Base-by-base conservation (phyloP, 2,888 invertebrate genomes). In the Drosophila atroscutellata region DNA sequence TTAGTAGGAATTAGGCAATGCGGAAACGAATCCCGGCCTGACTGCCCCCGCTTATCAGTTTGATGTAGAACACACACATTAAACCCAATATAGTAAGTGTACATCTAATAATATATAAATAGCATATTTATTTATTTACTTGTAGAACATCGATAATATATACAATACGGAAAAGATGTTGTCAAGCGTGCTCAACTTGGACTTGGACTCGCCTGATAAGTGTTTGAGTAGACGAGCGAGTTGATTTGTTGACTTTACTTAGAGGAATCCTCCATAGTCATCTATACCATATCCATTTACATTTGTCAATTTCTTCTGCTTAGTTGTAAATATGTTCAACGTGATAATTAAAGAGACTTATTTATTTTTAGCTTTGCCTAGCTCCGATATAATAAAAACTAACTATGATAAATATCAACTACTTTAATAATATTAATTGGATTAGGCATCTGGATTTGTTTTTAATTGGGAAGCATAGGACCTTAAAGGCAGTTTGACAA, bases 201-300 rank as follows among this genome's bases (percentile, higher is more conserved):
- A 77, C 75, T 77, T 77, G 77, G 75, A 77, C 64, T 56, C 58
- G 74, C 51, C 66, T 71, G 77, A 77, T 77, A 72, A 58, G 54
- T 62, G 54, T 9, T 60, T 13, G 42, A 65, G 50, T n/a, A 24
- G 51, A 61, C 34, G 49, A 50, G 34, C 28, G 63, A 77, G 74
- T 70, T 77, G 37, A 66, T 20, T 49, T 49, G 39, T 26, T 47
- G 45, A 30, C 51, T 18, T 26, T 24, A 47, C 15, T 37, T 26
- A 20, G 32, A 47, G 11, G 28, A 42, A 7, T 34, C n/a, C 18
- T 51, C 18, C 45, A 28, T 36, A 36, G 24, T n/a, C 36, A 52
- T 47, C 30, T 50, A 57, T 36, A 42, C 5, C 11, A 13, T 28
- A 55, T 28, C 18, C 26, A 39, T n/a, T n/a, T 39, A n/a, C 39